Base-by-base conservation (phyloP, 2,797 vertebrate species). In the Menidia menidia region DNA sequence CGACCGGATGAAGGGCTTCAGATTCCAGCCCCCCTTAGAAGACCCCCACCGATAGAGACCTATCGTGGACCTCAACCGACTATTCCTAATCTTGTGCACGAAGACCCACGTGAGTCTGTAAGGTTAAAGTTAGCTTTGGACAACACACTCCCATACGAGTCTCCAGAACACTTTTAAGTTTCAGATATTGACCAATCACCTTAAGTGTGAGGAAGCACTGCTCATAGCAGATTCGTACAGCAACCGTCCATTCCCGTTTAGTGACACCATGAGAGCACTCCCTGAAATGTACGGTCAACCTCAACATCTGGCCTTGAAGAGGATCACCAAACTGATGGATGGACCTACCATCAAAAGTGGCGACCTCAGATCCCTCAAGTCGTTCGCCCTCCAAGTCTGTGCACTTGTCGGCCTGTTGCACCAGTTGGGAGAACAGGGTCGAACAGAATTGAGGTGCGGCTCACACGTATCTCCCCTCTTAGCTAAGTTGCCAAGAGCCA, bases 341-440 rank as follows among this genome's bases (percentile, higher is more conserved):
- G 25, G 25, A 25, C 25, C 25, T 25, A 25, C 25, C 30, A 60
- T 68, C 30, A 68, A 30, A 18, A 53, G 30, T 53, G 66, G 57
- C 19, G 56, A 68, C 41, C 44, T 68, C 30, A 60, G 31, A 35
- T 11, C 66, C 10, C 60, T 60, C 39, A 68, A 60, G 35, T 60
- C 39, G 15, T 61, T 55, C 4, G 18, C 58, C 1, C 51, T 70
- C 10, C 59, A 70, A 30, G 32, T 70, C 18, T 1, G 12, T n/a
- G 58, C 59, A 55, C 32, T 70, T n/a, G 52, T 59, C 3, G 55
- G 64, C 1, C 61, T 70, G 59, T 41, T 70, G 67, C 67, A 55
- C 0, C 67, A 70, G 51, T n/a, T 70, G 31, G 59, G 67, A 70
- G 14, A 31, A 39, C 51, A 55, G 19, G 42, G 67, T 14, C 3